Evolutionary conservation across 2,888 invertebrate species (phyloP).

Genomic region (Pterobdella sp.): DNA sequence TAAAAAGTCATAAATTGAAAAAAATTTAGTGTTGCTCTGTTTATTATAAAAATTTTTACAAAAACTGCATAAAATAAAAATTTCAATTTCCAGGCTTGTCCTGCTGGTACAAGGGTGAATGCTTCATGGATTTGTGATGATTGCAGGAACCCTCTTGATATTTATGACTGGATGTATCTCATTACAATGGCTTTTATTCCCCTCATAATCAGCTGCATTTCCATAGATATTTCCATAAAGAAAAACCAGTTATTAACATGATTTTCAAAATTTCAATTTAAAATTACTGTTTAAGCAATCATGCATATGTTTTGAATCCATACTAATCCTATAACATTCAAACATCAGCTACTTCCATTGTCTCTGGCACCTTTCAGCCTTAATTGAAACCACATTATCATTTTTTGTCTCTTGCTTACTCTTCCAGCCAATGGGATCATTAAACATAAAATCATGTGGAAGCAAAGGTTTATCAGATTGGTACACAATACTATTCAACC

Average conservation of each 20-base stretch:
- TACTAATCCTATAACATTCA: no score
- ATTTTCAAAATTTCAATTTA: background rate
- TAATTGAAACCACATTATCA: conserved; percentile 70
- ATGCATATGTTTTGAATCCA: no score
- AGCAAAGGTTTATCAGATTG: conserved; percentile 79
- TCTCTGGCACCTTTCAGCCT: conserved; percentile 70
- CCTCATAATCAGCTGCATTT: conserved; percentile 80
- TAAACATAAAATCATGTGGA: conserved; percentile 62
- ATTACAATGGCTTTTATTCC: conserved; percentile 86
- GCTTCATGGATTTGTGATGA: conserved; percentile 60
- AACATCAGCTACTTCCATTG: conserved; percentile 66
- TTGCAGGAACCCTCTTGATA: conserved; percentile 66
- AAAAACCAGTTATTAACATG: conserved; percentile 51
- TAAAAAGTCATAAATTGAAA: conserved; percentile 1
- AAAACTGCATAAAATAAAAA: background rate
- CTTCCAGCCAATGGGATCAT: conserved; percentile 63
- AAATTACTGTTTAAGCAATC: background rate
- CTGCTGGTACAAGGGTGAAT: conserved; percentile 61
- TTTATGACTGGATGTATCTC: conserved; percentile 87
- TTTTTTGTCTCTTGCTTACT: conserved; percentile 69
- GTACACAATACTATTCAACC: conserved; percentile 92
- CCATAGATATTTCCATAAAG: conserved; percentile 69
- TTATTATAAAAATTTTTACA: conserved; percentile 13
- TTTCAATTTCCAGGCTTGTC: conserved; percentile 47
- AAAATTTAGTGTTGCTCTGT: background rate